Conservation (phyloP, 2,888 invertebrate species). For the Phytoseiulus persimilis region DNA sequence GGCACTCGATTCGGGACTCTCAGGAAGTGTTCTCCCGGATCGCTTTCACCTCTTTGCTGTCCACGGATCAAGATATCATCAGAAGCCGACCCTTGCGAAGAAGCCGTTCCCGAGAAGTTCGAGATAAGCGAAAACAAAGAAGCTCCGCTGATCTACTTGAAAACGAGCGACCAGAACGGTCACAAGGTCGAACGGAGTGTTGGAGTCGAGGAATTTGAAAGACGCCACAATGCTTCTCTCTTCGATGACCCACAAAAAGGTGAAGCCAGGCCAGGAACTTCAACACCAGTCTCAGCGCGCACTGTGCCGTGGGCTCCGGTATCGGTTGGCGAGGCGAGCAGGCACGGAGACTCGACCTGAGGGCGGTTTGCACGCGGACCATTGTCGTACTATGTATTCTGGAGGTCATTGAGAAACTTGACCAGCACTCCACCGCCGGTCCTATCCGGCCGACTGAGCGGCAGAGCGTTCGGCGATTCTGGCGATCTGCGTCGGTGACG, state of each 20-base stretch:
- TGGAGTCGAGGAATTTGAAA: background rate
- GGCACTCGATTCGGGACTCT: no score
- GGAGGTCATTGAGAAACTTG: background rate
- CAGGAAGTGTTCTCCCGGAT: no score
- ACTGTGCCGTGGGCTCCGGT: background rate
- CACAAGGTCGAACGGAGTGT: background rate
- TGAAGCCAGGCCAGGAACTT: background rate
- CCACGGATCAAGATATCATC: no score
- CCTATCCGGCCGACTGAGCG: no score
- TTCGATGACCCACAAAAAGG: background rate
- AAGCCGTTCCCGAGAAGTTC: background rate
- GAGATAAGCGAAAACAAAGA: background rate
- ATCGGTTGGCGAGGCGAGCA: background rate
- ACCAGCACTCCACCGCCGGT: background rate
- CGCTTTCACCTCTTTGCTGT: no score
- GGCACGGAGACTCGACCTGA: background rate
- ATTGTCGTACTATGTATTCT: background rate
- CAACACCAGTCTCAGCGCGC: background rate
- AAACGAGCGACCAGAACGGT: background rate
- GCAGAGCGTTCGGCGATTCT: no score
- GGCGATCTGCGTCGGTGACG: no score
- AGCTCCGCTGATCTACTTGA: background rate
- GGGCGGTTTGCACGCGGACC: background rate
- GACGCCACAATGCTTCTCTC: background rate
- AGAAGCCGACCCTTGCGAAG: no score